Conservation (phyloP, 1,140 invertebrate species). For the Euwallacea fornicatus region DNA sequence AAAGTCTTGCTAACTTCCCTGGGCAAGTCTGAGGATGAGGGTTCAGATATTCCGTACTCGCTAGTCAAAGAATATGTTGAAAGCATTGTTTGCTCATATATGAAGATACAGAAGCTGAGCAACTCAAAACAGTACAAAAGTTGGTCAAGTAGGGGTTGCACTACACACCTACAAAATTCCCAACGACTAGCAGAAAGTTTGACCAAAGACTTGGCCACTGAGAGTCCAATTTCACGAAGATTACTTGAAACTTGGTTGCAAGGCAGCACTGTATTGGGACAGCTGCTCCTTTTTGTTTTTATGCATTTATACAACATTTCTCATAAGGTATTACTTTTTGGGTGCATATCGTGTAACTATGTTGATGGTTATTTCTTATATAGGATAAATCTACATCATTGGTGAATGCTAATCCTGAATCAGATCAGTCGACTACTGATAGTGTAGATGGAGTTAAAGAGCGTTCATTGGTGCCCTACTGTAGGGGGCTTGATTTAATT, state of each 20-base stretch:
- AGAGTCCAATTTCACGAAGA: conserved; percentile 39
- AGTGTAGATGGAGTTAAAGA: conserved; percentile 48
- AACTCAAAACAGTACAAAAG: conserved; percentile 52
- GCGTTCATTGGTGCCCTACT: conserved; percentile 57
- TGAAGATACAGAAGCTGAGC: conserved; percentile 58
- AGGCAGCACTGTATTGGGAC: conserved; percentile 48
- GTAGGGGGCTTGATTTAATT: conserved; percentile 66
- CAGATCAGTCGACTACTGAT: conserved; percentile 12
- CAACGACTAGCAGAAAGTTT: conserved; percentile 52
- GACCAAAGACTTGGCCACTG: conserved; percentile 47
- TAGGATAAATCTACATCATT: conserved; percentile 21
- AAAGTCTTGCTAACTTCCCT: conserved; percentile 59
- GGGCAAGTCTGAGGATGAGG: conserved; percentile 57
- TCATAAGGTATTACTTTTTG: conserved; percentile 41
- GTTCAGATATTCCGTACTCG: conserved; percentile 59
- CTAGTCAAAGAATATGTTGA: conserved; percentile 64
- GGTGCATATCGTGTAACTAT: too few species aligned
- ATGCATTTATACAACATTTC: conserved; percentile 52
- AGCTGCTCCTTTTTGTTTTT: conserved; percentile 51
- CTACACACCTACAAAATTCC: conserved; percentile 50
- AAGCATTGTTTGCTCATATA: conserved; percentile 61
- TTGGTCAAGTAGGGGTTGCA: conserved; percentile 51
- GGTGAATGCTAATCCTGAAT: conserved; percentile 20
- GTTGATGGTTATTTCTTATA: conserved; percentile 4
- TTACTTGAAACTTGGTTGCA: conserved; percentile 51